Conservation (phyloP, 2,797 vertebrate genomes). For the Lycodopsis pacificus region DNA sequence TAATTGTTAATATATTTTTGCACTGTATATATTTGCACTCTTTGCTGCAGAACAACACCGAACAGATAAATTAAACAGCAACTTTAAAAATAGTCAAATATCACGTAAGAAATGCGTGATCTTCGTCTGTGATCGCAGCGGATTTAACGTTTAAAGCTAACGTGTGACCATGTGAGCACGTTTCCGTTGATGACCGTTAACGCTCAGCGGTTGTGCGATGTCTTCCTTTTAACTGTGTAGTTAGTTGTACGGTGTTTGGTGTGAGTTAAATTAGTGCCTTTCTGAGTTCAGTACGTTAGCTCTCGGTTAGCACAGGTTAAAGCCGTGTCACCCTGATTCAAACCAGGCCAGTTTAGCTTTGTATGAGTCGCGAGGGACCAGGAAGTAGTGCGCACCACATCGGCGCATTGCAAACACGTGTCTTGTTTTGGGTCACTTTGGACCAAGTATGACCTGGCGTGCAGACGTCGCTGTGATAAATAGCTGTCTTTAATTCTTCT, state of each 20-base stretch:
- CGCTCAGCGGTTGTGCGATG: background rate
- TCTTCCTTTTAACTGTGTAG: background rate
- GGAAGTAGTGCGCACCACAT: slow-evolving; percentile 65
- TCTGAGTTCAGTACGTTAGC: slow-evolving; percentile 9
- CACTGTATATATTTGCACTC: background rate
- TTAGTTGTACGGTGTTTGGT: background rate
- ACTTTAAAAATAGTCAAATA: background rate
- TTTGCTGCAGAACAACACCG: background rate
- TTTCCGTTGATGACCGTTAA: background rate
- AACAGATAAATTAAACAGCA: background rate
- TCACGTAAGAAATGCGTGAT: background rate
- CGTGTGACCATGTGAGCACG: background rate
- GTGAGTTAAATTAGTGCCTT: background rate
- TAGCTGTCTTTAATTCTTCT: rapidly evolving
- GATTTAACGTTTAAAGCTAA: background rate
- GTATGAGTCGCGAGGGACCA: slow-evolving; percentile 41
- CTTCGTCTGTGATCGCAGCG: background rate
- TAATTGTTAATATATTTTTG: background rate
- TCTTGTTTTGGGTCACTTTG: slow-evolving; percentile 82
- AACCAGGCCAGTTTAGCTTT: slow-evolving; percentile 33
- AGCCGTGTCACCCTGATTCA: slow-evolving; percentile 65
- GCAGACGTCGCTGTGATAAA: background rate
- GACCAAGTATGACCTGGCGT: slow-evolving; percentile 23
- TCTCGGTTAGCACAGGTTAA: slow-evolving; percentile 24
- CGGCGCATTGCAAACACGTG: slow-evolving; percentile 85